Evolutionary conservation across 1,140 invertebrate genomes (phyloP).

Genomic region (Vollenhovia emeryi): DNA sequence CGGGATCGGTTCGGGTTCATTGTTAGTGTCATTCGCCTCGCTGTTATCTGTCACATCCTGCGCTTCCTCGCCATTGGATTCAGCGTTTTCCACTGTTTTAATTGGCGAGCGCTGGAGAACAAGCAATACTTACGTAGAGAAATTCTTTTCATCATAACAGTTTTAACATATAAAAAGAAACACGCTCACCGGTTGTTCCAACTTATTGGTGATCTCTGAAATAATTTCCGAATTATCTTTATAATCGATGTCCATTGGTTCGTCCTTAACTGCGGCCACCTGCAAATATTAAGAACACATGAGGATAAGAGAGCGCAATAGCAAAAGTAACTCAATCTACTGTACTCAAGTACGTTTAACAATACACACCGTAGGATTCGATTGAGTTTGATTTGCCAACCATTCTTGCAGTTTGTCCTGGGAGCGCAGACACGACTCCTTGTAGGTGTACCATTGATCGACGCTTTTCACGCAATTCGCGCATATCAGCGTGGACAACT

Average conservation of each 20-base stretch:
- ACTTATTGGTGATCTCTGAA: constrained; percentile 62
- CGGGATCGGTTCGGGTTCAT: not conserved
- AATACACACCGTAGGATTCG: constrained; percentile 42
- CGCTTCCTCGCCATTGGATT: not conserved
- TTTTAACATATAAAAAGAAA: not conserved
- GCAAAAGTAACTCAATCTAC: not conserved
- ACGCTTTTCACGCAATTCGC: constrained; percentile 79
- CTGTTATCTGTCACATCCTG: constrained; percentile 38
- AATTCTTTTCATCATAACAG: not conserved
- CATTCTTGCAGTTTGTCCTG: constrained; percentile 83
- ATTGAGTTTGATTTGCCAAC: constrained; percentile 73
- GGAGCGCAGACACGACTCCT: constrained; percentile 80
- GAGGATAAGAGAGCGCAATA: not conserved
- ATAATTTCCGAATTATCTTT: constrained; percentile 71
- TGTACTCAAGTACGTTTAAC: not conserved
- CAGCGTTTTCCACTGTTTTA: not conserved
- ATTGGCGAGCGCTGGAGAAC: not conserved
- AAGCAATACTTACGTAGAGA: not conserved
- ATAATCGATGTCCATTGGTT: constrained; percentile 77
- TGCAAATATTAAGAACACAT: not conserved
- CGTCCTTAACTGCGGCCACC: constrained; percentile 77
- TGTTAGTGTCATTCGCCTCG: not conserved
- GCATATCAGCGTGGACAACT: constrained; percentile 83
- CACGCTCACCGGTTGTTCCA: constrained; percentile 69
- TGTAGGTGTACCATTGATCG: constrained; percentile 84